Percentiles rank a stretch among this genome's conserved stretches.
These are phyloP conservation scores for Ceratothoa steindachneri DNA, from an alignment of 2,888 invertebrate genomes.

Conservation along the genomic window DNA sequence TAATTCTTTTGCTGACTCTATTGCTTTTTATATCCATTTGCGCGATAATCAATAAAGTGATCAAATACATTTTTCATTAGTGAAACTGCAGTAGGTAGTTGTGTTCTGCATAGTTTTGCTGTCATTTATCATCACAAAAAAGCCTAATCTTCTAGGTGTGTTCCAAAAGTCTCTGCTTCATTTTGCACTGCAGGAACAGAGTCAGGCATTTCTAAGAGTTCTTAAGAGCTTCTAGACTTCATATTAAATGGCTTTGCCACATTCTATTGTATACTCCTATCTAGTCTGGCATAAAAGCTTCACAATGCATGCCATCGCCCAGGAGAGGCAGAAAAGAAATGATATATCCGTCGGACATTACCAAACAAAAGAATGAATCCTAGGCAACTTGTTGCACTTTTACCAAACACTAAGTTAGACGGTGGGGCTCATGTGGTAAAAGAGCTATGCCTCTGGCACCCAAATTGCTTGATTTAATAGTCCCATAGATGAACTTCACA, in stretches of 20 bases:
- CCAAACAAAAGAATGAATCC: background rate
- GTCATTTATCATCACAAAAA: background rate
- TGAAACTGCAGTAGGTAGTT: background rate
- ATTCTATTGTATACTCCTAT: background rate
- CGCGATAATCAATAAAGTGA: no score
- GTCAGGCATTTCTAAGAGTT: background rate
- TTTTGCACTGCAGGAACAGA: background rate
- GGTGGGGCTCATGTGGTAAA: background rate
- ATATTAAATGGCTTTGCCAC: background rate
- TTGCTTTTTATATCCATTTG: background rate
- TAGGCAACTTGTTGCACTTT: background rate
- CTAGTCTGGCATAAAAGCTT: background rate
- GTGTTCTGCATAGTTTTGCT: background rate
- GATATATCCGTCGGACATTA: background rate
- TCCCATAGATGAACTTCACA: no score
- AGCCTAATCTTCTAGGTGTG: background rate
- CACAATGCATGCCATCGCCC: background rate
- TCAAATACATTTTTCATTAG: no score
- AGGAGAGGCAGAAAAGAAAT: background rate
- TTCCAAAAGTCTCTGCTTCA: background rate
- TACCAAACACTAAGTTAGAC: background rate
- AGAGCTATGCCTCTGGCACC: no score
- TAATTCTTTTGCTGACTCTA: background rate
- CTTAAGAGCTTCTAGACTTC: background rate
- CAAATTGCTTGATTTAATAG: no score